Evolutionary conservation across 2,888 invertebrate genomes (phyloP), one percentile per base, ranked within the genome.

Genomic region (Euproctis similis): DNA sequence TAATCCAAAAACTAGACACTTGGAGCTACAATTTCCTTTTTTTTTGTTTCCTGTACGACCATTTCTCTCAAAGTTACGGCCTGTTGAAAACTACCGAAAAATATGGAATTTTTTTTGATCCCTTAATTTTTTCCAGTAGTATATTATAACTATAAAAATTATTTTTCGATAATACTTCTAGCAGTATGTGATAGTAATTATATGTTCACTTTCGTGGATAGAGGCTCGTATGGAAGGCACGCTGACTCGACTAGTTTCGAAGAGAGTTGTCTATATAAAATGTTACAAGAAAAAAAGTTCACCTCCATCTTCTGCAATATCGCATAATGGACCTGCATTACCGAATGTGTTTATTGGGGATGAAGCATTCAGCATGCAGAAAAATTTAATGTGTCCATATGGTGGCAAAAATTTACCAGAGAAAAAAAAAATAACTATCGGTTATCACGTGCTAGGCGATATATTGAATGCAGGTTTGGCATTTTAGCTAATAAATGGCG

Each of bases 341-440:
- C 17, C 26, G 18, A 12, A 26, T 26, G 25, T 18, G 11, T 40
- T 40, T 28, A 26, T 37, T 31, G 38, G 36, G 20, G 33, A 35
- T 35, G 42, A 44, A 34, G 43, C 37, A 3, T 42, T 45, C 21
- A 28, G 31, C 26, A 28, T 45, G 30, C 31, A 35, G 24, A 16
- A 34, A 34, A 37, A 37, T 41, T 36, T 43, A 30, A 28, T 41
- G 39, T 36, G 38, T 30, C 39, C 40, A 16, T 42, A 26, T 31
- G 23, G 35, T 33, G 33, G 37, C 37, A 31, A 27, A 33, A 24
- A 9, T 14, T 24, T 9, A 4, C 14, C 8, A 12, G 14, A n/a
- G 9, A 26, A 42, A 39, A 38, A 16, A 16, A 51, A 47, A 18
- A n/a, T 19, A 26, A 26, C 9, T 26, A 26, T 11, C 8, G 19